These are phyloP conservation scores for Geotrypetes seraphini DNA, from an alignment of 2,797 vertebrate species.

Conservation along the genomic window DNA sequence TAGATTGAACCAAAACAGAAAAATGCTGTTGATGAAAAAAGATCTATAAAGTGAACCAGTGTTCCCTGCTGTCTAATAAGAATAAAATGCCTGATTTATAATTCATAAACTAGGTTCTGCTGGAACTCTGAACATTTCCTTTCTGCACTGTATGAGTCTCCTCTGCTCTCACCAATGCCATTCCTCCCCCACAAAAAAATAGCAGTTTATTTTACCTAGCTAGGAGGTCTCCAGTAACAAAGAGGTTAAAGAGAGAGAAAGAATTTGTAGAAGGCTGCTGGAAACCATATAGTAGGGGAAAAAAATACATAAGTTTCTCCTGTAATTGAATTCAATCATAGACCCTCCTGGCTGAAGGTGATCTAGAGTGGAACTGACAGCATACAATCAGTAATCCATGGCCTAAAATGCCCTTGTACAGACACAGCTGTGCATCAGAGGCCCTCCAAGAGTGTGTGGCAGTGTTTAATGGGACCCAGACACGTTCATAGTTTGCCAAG, in stretches of 20 bases:
- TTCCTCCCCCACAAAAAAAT: not conserved
- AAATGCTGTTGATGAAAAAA: too few species aligned
- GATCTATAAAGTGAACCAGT: too few species aligned
- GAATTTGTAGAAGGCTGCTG: slow-evolving; percentile 22
- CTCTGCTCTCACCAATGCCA: too few species aligned
- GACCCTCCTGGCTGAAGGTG: not conserved
- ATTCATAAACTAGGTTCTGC: too few species aligned
- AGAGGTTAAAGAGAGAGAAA: slow-evolving; percentile 38
- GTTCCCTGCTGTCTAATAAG: too few species aligned
- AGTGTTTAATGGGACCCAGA: slow-evolving; percentile 18
- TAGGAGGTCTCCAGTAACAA: slow-evolving; percentile 32
- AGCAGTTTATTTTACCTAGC: not conserved
- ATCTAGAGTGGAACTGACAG: slow-evolving; percentile 29
- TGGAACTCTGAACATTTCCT: too few species aligned
- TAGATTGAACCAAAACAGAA: too few species aligned
- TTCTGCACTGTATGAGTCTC: too few species aligned
- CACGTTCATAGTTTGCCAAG: slow-evolving; percentile 9
- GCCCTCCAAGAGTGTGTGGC: slow-evolving; percentile 25
- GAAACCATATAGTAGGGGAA: slow-evolving; percentile 43
- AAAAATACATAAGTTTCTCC: slow-evolving; percentile 37
- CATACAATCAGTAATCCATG: slow-evolving; percentile 26
- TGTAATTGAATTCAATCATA: slow-evolving; percentile 24
- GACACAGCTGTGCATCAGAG: slow-evolving; percentile 23
- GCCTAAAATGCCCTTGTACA: too few species aligned
- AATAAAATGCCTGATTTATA: too few species aligned